Percentiles rank a stretch among this genome's conserved stretches.
phyloP scores from a whole-genome alignment of 2,888 invertebrate species.

The Reticulitermes lucifugus region DNA sequence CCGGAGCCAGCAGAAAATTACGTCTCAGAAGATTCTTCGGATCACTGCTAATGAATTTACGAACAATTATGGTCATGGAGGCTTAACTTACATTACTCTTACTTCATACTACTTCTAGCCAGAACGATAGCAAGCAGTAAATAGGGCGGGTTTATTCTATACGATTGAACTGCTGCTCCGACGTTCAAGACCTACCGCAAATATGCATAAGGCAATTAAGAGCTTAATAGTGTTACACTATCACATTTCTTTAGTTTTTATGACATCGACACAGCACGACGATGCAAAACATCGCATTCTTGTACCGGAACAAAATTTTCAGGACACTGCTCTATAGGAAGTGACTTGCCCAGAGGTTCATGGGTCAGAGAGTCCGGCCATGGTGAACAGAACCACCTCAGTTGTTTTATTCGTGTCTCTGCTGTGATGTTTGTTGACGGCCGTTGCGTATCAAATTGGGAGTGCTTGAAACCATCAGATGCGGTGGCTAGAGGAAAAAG shows the following conservation, averaged over 20 bases:
- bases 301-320: background rate
- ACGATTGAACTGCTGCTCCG: background rate
- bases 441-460: constrained; percentile 36
- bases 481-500: constrained; percentile 25
- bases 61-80: background rate
- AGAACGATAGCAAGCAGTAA: background rate
- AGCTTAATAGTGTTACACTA: background rate
- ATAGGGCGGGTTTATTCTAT: background rate
- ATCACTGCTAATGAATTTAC: background rate
- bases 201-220: background rate
- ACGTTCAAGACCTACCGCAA: background rate
- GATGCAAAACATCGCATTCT: background rate
- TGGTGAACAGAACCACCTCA: background rate
- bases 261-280: background rate
- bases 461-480: constrained; percentile 25
- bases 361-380: background rate
- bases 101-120: background rate
- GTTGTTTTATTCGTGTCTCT: background rate
- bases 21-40: too few species aligned
- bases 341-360: background rate
- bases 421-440: constrained; percentile 18
- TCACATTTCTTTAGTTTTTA: background rate
- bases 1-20: too few species aligned
- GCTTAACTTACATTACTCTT: too few species aligned
- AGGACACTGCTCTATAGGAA: background rate